Base-by-base conservation (phyloP, 2,113 vertebrate genomes). In the Pelodiscus sinensis region DNA sequence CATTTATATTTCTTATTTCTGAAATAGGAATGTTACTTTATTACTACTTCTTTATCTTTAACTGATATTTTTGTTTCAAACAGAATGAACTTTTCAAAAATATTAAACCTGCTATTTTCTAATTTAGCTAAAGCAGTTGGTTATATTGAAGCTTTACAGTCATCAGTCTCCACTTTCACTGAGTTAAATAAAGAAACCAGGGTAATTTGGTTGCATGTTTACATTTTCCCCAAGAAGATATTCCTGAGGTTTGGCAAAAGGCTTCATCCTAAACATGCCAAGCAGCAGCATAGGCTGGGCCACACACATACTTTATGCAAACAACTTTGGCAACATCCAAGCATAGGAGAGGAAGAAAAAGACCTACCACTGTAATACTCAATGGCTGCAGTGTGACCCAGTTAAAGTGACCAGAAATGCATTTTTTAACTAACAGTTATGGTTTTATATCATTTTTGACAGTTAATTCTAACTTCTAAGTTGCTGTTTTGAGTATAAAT, bases 201-300 rank as follows among this genome's bases (percentile, higher is more conserved):
- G 75, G 68, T 96, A 93, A 92, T 94, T 94, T 92, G 89, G 94
- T 96, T 92, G 29, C 68, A 85, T 96, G 92, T 97, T 97, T 97
- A 95, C 94, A 93, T 92, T 89, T 94, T 92, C 93, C 89, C 71
- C 82, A 80, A 89, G 90, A 93, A 96, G 80, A 81, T 81, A 84
- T 62, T 89, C 92, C 93, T 97, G 96, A 97, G 96, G 95, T 94
- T 96, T 96, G 96, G 97, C 96, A 97, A 95, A 92, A 96, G 92
- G 93, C 65, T 75, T 12, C 79, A 95, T 96, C 84, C 55, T 65
- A 94, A 85, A 68, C 81, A 79, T 27, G 81, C 92, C 92, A 90
- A 96, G 38, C 3, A 94, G 89, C 80, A 96, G 54, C 85, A 68
- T 55, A 62, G 68, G 5, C 58, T 78, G 79, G 96, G 94, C 96